Percentiles rank a stretch among this genome's conserved stretches.
phyloP scores from a whole-genome alignment of 2,888 invertebrate genomes.

The Blera fallax region DNA sequence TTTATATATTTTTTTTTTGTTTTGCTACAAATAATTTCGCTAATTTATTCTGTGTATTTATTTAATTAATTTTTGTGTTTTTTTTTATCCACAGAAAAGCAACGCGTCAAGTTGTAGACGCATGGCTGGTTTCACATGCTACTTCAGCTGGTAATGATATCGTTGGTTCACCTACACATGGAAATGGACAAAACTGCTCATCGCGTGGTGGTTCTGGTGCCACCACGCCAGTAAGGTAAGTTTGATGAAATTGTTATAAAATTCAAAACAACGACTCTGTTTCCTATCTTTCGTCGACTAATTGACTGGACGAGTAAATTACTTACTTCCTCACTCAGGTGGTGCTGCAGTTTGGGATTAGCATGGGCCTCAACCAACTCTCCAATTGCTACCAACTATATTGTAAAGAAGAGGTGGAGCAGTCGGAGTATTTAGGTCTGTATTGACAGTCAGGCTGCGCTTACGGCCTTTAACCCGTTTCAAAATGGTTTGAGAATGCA shows the following conservation, averaged over 20 bases:
- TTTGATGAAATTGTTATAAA: conserved; percentile 1
- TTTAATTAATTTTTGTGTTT: conserved; percentile 3
- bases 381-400: no score
- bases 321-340: no score
- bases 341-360: no score
- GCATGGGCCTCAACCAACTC: no score
- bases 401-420: no score
- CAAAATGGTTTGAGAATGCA: no score
- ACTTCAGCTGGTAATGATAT: conserved; percentile 83
- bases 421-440: no score
- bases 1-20: not conserved
- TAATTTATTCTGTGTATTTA: conserved; percentile 1
- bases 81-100: conserved; percentile 87
- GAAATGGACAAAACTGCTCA: conserved; percentile 82
- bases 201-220: conserved; percentile 92
- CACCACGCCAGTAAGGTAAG: conserved; percentile 94
- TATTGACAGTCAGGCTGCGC: no score
- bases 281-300: not conserved
- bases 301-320: no score
- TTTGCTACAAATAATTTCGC: not conserved
- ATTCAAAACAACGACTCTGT: not conserved
- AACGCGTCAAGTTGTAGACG: conserved; percentile 94
- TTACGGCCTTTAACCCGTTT: no score
- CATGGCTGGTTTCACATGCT: conserved; percentile 95
- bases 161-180: conserved; percentile 84